These are phyloP conservation scores for Trialeurodes vaporariorum DNA, from an alignment of 1,140 invertebrate genomes.

Conservation along the genomic window DNA sequence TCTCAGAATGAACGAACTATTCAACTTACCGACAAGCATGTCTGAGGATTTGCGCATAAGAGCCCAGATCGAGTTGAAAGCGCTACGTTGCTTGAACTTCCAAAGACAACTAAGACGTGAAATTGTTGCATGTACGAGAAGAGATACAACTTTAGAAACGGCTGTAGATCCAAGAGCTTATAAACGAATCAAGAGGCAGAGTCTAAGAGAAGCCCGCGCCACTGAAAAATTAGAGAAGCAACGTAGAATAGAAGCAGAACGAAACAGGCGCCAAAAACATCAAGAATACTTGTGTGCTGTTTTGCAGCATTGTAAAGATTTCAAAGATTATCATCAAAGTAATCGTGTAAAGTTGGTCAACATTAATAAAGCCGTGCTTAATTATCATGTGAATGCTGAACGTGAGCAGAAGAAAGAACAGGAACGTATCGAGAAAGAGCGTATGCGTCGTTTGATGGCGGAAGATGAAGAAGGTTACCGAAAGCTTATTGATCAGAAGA, in stretches of 20 bases:
- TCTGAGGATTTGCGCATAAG: constrained; percentile 82
- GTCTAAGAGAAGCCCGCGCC: constrained; percentile 85
- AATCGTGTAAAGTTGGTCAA: constrained; percentile 73
- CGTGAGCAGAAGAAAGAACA: constrained; percentile 98
- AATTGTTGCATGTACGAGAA: constrained; percentile 65
- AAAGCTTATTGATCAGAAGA: constrained; percentile 94
- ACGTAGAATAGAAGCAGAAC: constrained; percentile 94
- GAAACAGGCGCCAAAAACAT: constrained; percentile 88
- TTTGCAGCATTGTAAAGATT: constrained; percentile 92
- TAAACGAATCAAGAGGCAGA: constrained; percentile 89
- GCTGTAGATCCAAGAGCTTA: constrained; percentile 94
- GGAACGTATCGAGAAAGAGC: constrained; percentile 94
- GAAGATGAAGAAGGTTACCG: constrained; percentile 88
- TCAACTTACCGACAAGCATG: constrained; percentile 75
- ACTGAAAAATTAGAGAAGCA: constrained; percentile 98
- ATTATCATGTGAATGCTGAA: constrained; percentile 95
- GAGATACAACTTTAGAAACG: constrained; percentile 90
- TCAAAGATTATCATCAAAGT: constrained; percentile 90
- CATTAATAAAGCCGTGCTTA: constrained; percentile 89
- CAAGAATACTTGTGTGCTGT: constrained; percentile 91
- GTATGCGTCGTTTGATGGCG: constrained; percentile 95
- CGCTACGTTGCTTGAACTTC: constrained; percentile 85
- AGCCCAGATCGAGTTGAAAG: constrained; percentile 89
- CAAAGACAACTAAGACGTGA: constrained; percentile 79
- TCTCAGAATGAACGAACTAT: constrained; percentile 67